Evolutionary conservation across 2,888 invertebrate species (phyloP), one percentile per base, ranked within the genome.

Genomic region (Nemoura dubitans): DNA sequence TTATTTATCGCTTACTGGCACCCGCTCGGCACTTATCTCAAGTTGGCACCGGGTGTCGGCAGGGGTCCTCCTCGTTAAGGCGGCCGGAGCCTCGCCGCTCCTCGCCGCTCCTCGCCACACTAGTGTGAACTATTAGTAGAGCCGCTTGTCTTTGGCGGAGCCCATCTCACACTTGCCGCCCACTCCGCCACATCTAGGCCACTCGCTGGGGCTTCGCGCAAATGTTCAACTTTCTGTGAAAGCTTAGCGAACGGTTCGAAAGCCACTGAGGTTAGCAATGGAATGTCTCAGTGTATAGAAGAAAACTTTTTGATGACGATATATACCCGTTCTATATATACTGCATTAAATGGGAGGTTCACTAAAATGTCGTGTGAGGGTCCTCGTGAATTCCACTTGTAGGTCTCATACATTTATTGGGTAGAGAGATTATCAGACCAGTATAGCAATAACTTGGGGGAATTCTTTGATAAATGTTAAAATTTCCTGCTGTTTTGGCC

Each of bases 1-100:
- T 59, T 59, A 59, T 59, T 59, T 59, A 59, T 59, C 59, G 59
- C 59, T 59, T 59, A 59, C 59, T 59, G 59, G 59, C 59, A 59
- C 59, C 59, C 59, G 59, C 59, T 14, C 16, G 59, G 16, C 59
- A 59, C 59, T 59, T 59, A 59, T 59, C 59, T 59, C 59, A 59
- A 59, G 59, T 59, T 59, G 59, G 59, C 59, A 59, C 59, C 59
- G 59, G 59, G 59, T 59, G 59, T 59, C 59, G 59, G 14, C 36
- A 16, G 59, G 21, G 59, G 59, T 59, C 59, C 59, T 10, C 59
- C 59, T 59, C 59, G 59, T 59, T 59, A 10, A 59, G 59, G 59
- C 59, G 59, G 2, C n/a, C n/a, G n/a, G n/a, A n/a, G n/a, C n/a
- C n/a, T n/a, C n/a, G n/a, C n/a, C n/a, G n/a, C n/a, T n/a, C n/a